These are phyloP conservation scores for Blastobasis lacticolella DNA, from an alignment of 2,888 invertebrate species.

Conservation along the genomic window DNA sequence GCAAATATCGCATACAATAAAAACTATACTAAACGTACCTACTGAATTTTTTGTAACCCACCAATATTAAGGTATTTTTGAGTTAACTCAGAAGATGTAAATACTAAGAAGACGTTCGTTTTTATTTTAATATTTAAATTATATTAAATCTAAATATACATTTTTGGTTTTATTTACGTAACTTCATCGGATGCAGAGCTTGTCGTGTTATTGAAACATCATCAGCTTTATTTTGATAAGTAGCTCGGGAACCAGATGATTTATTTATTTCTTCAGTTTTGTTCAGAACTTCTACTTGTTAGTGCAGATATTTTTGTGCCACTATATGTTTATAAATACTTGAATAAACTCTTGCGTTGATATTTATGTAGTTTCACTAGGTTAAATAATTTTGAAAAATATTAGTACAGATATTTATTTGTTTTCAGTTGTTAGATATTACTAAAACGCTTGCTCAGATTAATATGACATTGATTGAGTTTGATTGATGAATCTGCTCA, in stretches of 20 bases:
- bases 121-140: background rate
- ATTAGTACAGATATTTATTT: background rate
- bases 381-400: slow-evolving; percentile 1
- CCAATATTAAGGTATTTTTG: background rate
- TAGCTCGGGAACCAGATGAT: background rate
- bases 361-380: background rate
- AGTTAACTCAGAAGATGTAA: background rate
- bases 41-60: background rate
- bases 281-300: background rate
- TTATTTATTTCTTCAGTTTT: background rate
- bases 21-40: background rate
- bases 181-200: background rate
- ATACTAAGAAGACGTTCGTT: background rate
- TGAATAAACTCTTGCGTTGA: background rate
- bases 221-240: background rate
- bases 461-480: background rate
- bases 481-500: background rate
- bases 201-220: background rate
- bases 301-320: background rate
- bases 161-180: background rate
- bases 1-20: background rate
- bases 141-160: background rate
- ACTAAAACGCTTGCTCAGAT: background rate
- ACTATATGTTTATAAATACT: slow-evolving; percentile 1
- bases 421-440: slow-evolving; percentile 1